A percentile compares a stretch with the other conserved stretches of the same genome.
phyloP scores from a whole-genome alignment of 2,113 vertebrate genomes.

The Pardalotus punctatus region DNA sequence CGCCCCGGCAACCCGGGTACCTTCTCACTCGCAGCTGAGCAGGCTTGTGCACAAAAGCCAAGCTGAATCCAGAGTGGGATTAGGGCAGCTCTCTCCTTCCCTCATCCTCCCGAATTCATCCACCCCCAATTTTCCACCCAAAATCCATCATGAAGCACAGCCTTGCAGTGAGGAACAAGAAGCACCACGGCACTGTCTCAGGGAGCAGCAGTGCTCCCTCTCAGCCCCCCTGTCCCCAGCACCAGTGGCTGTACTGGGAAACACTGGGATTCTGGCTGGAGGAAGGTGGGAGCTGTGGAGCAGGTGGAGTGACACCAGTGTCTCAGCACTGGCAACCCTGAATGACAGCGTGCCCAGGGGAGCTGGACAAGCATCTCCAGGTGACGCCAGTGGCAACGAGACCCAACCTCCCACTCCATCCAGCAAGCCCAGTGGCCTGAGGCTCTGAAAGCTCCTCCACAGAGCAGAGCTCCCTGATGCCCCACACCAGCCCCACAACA shows the following conservation, averaged over 20 bases:
- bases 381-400: neutral
- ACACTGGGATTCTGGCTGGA: neutral
- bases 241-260: neutral
- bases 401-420: neutral
- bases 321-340: accelerated
- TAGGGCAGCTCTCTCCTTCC: neutral
- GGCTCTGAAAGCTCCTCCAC: neutral
- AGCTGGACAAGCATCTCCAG: neutral
- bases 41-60: neutral
- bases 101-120: neutral
- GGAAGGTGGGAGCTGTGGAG: neutral
- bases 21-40: neutral
- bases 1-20: constrained; percentile 68
- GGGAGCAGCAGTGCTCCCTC: neutral
- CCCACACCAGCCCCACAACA: accelerated
- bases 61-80: neutral
- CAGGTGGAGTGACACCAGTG: accelerated
- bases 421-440: neutral
- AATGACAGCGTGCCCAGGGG: accelerated
- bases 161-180: neutral
- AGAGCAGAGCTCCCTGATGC: neutral
- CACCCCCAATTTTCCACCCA: neutral
- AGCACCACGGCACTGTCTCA: neutral
- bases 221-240: neutral
- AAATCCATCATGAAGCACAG: neutral